Base-by-base conservation (phyloP, 2,888 invertebrate species). In the Lasius fuliginosus region DNA sequence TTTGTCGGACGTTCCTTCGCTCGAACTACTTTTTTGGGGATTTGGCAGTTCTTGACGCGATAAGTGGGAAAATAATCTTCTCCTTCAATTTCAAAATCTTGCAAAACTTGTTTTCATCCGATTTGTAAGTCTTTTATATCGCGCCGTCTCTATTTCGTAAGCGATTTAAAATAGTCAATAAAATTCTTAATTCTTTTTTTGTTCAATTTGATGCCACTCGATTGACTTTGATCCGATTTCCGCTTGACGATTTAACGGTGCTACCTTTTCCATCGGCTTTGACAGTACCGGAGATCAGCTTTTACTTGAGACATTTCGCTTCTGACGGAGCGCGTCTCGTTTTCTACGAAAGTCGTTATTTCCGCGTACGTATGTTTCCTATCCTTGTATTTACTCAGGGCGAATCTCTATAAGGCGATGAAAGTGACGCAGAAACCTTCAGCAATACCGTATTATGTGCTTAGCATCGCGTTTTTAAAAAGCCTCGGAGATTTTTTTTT, bases 201-300 rank as follows among this genome's bases (percentile, higher is more conserved):
- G 23, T 27, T 64, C 53, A 33, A 53, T 11, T 75, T 42, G 53
- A 40, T 36, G 40, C 30, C 46, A 33, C 69, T 60, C 60, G 18
- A 12, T 46, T 46, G 71, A 12, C 46, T 60, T 60, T 42, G 71
- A 81, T 81, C 60, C 36, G 46, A 69, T 46, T 68, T 58, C 23
- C 69, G 58, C 49, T 46, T 27, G 71, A 49, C 33, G 36, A 79
- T 69, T 60, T 27, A 71, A 67, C 88, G 77, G 67, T 87, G 89
- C 88, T 89, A 89, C 77, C 88, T 88, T 60, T 82, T 88, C 89
- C 88, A 85, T 85, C 87, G 86, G 56, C 82, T 60, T 56, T 87
- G 87, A 62, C 76, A 84, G 27, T 71, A 71, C 23, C 69, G 79
- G 12, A 62, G 71, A 58, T 71, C 71, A 36, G 60, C 46, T 33